These are phyloP conservation scores for Acanthaster planci DNA, from an alignment of 35 echinoderm and acorn worm species.

Conservation along the genomic window DNA sequence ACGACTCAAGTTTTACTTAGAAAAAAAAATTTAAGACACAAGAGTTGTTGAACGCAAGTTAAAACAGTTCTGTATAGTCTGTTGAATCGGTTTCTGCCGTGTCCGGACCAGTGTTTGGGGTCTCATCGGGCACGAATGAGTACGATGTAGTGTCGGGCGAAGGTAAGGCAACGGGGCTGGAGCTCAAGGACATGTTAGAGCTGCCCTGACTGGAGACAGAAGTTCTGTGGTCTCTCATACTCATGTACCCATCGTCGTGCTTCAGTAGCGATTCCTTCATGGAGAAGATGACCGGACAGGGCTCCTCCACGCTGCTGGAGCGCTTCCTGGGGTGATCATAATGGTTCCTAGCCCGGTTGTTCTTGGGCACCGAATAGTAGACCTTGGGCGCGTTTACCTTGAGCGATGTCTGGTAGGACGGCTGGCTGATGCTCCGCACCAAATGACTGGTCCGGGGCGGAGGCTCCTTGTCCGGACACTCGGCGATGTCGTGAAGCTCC, in stretches of 20 bases:
- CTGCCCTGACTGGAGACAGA: constrained; percentile 61
- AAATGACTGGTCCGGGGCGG: constrained; percentile 43
- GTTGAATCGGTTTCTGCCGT: constrained; percentile 72
- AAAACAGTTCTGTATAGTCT: constrained; percentile 86
- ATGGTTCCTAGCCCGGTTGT: constrained; percentile 28
- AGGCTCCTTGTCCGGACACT: constrained; percentile 23
- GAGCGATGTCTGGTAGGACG: constrained; percentile 46
- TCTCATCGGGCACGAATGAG: constrained; percentile 37
- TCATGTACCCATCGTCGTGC: constrained; percentile 93
- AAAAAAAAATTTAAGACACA: background rate
- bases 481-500: constrained; percentile 27
- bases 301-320: constrained; percentile 63
- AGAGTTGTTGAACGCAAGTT: background rate
- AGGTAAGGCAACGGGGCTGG: constrained; percentile 21
- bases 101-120: constrained; percentile 52
- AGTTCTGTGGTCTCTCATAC: constrained; percentile 80
- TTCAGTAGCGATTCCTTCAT: constrained; percentile 43
- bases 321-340: constrained; percentile 78
- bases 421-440: constrained; percentile 74
- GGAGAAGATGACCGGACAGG: constrained; percentile 48
- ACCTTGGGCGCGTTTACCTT: constrained; percentile 51
- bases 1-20: background rate
- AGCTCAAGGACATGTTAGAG: constrained; percentile 31
- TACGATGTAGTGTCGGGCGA: constrained; percentile 33
- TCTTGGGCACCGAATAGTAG: constrained; percentile 77